Evolutionary conservation across 2,797 vertebrate genomes (phyloP), one percentile per base, ranked within the genome.

Genomic region (Vireo griseus): DNA sequence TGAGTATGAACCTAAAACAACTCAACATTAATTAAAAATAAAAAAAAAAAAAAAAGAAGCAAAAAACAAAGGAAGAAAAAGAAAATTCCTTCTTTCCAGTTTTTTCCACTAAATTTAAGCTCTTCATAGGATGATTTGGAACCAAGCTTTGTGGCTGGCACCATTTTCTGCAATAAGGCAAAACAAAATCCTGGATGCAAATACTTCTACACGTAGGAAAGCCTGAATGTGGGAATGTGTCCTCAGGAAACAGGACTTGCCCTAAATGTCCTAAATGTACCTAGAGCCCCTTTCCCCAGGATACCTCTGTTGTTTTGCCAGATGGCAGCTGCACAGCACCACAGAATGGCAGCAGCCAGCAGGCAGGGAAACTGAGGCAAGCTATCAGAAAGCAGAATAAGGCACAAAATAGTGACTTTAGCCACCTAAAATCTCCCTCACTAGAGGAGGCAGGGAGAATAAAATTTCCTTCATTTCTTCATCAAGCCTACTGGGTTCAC

Each of bases 1-100:
- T 6, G 5, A 57, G 13, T 31, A 12, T 62, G 45, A 77, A 82
- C 7, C 3, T 7, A 28, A 72, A 73, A 6, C 5, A 55, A 52
- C 67, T 11, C 6, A 55, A 52, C 54, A 44, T 8, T 5, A 44
- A 63, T 13, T 65, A 1, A 6, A 12, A n/a, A n/a, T n/a, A n/a
- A 3, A 2, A 11, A 5, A 2, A 16, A 4, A 6, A 3, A 2
- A 11, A 5, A 2, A 16, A 4, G 5, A 3, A 4, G 3, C 9
- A 28, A 2, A 2, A 20, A 44, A 6, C 10, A 37, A 5, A 13
- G 10, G 9, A 11, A 26, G 5, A 4, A 8, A 0, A 4, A 21
- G 8, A 47, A 16, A 37, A 37, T 2, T 35, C 3, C 19, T 54
- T 14, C 5, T 42, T 75, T 45, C 29, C 18, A 40, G 16, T 33